Conservation (phyloP, 2,797 vertebrate species). For the Pseudochaenichthys georgianus region DNA sequence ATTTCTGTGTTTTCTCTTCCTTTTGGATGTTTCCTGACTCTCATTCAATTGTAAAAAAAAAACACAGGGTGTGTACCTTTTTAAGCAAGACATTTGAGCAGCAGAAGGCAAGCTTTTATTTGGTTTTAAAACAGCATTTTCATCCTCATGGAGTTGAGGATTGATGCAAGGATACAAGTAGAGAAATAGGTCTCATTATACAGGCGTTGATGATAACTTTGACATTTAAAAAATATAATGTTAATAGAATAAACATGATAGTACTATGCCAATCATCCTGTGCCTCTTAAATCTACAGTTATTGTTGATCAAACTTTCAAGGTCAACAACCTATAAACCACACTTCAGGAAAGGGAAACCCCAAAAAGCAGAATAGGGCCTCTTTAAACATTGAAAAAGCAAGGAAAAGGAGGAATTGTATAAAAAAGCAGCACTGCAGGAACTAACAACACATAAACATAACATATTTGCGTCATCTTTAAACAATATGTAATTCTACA, state of each 20-base stretch:
- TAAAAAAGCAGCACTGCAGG: background rate
- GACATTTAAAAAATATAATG: no score
- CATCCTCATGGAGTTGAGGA: constrained; percentile 17
- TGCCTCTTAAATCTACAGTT: no score
- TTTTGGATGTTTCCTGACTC: constrained; percentile 33
- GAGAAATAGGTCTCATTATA: background rate
- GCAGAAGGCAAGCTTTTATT: constrained; percentile 20
- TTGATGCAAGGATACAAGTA: constrained; percentile 1
- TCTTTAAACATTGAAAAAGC: background rate
- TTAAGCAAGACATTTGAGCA: constrained; percentile 18
- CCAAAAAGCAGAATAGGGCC: no score
- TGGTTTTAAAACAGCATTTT: constrained; percentile 22
- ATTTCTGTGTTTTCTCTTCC: background rate
- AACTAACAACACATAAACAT: background rate
- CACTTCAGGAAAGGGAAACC: no score
- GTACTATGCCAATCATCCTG: no score
- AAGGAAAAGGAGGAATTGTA: no score
- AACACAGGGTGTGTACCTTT: constrained; percentile 10
- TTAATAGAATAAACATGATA: no score
- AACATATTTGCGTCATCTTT: background rate
- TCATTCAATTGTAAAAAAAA: constrained; percentile 32
- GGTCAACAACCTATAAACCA: no score
- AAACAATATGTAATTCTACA: background rate
- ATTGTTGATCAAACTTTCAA: no score
- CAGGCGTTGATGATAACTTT: no score